Base-by-base conservation (phyloP, 2,888 invertebrate species). In the Camponotus fellah region DNA sequence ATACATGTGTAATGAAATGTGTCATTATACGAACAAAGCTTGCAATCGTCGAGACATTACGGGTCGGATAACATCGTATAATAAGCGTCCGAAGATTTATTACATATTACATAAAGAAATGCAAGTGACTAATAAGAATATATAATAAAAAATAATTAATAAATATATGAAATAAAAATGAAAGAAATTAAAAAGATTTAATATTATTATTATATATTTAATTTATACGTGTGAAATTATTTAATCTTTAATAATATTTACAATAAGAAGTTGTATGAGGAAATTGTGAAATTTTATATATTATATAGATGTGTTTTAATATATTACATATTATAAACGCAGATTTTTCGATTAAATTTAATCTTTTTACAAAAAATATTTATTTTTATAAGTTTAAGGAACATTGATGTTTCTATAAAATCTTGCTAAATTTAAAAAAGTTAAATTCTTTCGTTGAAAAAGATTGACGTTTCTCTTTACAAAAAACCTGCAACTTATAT, bases 1-100 rank as follows among this genome's bases (percentile, higher is more conserved):
- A 56, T 21, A 49, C 49, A 26, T 77, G 9, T 1, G n/a, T 34
- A 56, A 79, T 53, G n/a, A 77, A 79, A 80, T 46, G 58, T 34
- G 58, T 60, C 37, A 74, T 72, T 80, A 72, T 6, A 12, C 17
- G 26, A 12, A 37, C 43, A 9, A 34, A 79, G 40, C n/a, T 43
- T 43, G 21, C 32, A 43, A 58, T 56, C n/a, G 71, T 77, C 40
- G 32, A 49, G 21, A 6, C 12, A 14, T 58, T 26, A 40, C n/a
- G 58, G 34, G 12, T 17, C 26, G 14, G 1, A 12, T 68, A 56
- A 75, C 37, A 49, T n/a, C 46, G 9, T 66, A 32, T 40, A 68
- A 58, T 69, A 43, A 43, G 14, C 40, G 10, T 53, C 17, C 40
- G 32, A 53, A 53, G 4, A 65, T 76, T 17, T 76, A 49, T 53